Evolutionary conservation across 2,113 vertebrate genomes (phyloP).

Genomic region (Setophaga petechia): DNA sequence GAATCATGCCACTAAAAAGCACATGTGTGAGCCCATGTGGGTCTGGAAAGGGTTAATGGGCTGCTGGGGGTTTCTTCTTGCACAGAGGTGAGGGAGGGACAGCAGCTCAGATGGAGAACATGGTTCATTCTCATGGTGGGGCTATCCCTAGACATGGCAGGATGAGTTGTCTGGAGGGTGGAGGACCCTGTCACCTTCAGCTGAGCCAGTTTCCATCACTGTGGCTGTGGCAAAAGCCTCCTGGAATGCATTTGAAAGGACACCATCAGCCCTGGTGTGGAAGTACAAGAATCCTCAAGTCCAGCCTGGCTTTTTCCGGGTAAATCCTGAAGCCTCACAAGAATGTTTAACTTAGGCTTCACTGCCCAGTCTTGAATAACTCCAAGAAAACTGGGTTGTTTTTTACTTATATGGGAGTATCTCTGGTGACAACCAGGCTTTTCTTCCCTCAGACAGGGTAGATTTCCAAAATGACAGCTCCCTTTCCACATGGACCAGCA

Average conservation of each 20-base stretch:
- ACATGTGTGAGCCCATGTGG: background rate
- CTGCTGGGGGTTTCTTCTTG: background rate
- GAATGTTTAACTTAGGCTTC: background rate
- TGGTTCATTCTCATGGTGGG: background rate
- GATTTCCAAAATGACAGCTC: background rate
- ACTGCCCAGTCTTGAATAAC: background rate
- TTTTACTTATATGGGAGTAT: background rate
- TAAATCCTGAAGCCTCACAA: background rate
- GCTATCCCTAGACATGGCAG: rapidly evolving
- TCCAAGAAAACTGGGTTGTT: background rate
- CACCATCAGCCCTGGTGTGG: background rate
- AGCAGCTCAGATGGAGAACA: background rate
- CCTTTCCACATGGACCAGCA: background rate
- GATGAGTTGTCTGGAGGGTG: background rate
- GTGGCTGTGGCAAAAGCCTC: background rate
- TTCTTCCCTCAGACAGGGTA: background rate
- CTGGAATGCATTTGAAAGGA: background rate
- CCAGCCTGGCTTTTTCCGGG: background rate
- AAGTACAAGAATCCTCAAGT: background rate
- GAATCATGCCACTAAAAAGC: conserved; percentile 28
- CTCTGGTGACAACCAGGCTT: background rate
- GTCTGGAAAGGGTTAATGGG: conserved; percentile 45
- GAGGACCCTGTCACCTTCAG: background rate
- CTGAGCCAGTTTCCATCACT: background rate
- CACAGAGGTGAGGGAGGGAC: background rate